Conservation (phyloP, 2,888 invertebrate genomes). For the Pherbina coryleti region DNA sequence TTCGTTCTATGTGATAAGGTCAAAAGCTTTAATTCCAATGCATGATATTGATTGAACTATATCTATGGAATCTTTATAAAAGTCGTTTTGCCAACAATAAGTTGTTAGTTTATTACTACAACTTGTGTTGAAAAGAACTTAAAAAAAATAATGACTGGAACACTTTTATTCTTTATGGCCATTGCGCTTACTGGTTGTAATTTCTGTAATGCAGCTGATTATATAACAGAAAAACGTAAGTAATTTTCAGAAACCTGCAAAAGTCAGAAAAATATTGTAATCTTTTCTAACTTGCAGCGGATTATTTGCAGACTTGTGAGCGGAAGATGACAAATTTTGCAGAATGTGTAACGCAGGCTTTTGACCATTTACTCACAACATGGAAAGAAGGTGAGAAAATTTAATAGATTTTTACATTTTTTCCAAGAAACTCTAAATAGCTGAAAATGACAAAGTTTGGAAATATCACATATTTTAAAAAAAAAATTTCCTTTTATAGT, state of each 20-base stretch:
- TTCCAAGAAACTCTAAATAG: too few relatives aligned
- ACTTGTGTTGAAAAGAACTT: slow-evolving; percentile 15
- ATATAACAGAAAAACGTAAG: slow-evolving; percentile 41
- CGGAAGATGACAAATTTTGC: slow-evolving; percentile 35
- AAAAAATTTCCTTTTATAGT: too few relatives aligned
- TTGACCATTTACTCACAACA: slow-evolving; percentile 36
- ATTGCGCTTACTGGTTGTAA: not conserved
- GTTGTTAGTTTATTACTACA: too few relatives aligned
- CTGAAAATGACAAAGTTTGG: too few relatives aligned
- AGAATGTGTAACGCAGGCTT: slow-evolving; percentile 34
- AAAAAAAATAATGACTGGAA: not conserved
- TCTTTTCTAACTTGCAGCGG: slow-evolving; percentile 26
- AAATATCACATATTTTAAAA: too few relatives aligned
- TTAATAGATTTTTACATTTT: not conserved
- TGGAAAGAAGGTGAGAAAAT: slow-evolving; percentile 41
- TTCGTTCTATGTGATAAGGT: too few relatives aligned
- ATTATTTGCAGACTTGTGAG: slow-evolving; percentile 37
- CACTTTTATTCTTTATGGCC: not conserved
- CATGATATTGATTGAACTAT: too few relatives aligned
- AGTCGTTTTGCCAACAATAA: too few relatives aligned
- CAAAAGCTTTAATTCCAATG: too few relatives aligned
- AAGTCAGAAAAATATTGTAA: not conserved
- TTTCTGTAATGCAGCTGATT: not conserved
- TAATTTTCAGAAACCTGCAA: not conserved
- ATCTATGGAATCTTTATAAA: too few relatives aligned